Evolutionary conservation across 92 coral and sea anemone genomes (phyloP).

Genomic region (Heteractis magnifica): DNA sequence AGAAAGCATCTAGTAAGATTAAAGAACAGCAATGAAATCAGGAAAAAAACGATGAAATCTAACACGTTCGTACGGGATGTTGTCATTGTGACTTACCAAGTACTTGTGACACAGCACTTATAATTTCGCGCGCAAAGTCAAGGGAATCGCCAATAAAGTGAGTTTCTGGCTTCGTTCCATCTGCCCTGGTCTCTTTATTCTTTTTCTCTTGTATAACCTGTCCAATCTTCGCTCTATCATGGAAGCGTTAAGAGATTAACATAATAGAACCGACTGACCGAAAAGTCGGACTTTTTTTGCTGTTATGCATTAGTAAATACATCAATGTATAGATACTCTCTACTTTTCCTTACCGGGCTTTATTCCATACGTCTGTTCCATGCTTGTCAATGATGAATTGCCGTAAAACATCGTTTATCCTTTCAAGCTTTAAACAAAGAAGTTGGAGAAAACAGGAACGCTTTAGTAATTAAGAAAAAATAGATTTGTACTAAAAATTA

Average conservation of each 20-base stretch:
- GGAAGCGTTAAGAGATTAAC: slow-evolving; percentile 3
- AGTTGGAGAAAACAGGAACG: neutral
- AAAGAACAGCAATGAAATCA: neutral
- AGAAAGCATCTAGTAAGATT: neutral
- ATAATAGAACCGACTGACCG: slow-evolving; percentile 4
- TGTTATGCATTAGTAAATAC: neutral
- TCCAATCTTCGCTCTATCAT: slow-evolving; percentile 23
- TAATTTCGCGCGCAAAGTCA: slow-evolving; percentile 45
- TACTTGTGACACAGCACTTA: slow-evolving; percentile 51
- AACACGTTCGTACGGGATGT: neutral
- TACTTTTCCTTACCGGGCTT: slow-evolving; percentile 33
- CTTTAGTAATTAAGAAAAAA: slow-evolving; percentile 7
- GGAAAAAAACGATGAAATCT: no score
- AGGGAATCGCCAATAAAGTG: slow-evolving; percentile 28
- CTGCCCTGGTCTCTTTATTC: neutral
- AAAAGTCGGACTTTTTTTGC: neutral
- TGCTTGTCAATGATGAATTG: slow-evolving; percentile 40
- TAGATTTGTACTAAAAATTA: slow-evolving; percentile 5
- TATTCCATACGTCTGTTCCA: slow-evolving; percentile 47
- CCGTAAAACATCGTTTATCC: slow-evolving; percentile 42
- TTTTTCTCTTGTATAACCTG: slow-evolving; percentile 8
- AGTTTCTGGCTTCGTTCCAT: slow-evolving; percentile 6
- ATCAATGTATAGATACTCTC: neutral
- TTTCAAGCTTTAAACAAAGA: slow-evolving; percentile 35
- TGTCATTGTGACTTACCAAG: slow-evolving; percentile 49